These are phyloP conservation scores for Ptychobarbus kaznakovi DNA, from an alignment of 2,797 vertebrate genomes.

Conservation along the genomic window DNA sequence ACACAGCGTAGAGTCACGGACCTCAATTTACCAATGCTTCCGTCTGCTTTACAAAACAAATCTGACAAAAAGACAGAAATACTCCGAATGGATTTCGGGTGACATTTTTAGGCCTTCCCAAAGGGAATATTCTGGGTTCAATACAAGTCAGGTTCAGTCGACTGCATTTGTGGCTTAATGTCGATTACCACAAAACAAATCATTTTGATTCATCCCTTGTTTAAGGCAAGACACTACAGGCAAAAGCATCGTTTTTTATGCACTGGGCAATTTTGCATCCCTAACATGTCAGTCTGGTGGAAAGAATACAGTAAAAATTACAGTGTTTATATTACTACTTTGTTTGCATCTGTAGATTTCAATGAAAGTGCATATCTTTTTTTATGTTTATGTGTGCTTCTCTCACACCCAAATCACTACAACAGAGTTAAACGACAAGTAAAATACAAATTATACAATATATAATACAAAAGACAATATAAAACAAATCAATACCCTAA, in stretches of 20 bases:
- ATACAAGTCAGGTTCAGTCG: neutral
- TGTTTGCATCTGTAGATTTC: neutral
- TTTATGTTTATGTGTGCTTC: neutral
- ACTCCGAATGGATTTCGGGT: slow-evolving; percentile 78
- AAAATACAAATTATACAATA: neutral
- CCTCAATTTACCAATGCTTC: slow-evolving; percentile 81
- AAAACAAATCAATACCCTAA: neutral
- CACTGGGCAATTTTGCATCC: neutral
- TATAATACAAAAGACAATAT: neutral
- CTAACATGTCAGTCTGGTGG: neutral
- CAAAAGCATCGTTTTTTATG: neutral
- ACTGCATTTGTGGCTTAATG: neutral
- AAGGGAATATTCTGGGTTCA: neutral
- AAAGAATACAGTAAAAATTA: neutral
- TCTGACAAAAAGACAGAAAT: slow-evolving; percentile 75
- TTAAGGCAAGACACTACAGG: neutral
- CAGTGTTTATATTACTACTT: neutral
- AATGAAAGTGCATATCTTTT: neutral
- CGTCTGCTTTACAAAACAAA: slow-evolving; percentile 74
- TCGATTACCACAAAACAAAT: neutral
- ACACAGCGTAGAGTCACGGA: slow-evolving; percentile 71
- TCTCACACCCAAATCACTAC: neutral
- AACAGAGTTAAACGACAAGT: neutral
- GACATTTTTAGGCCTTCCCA: slow-evolving; percentile 24
- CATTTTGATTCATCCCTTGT: neutral